Percentiles rank a stretch among this genome's conserved stretches.
Evolutionary conservation across 2,113 vertebrate species (phyloP).

Genomic region (Pluvianellus socialis): DNA sequence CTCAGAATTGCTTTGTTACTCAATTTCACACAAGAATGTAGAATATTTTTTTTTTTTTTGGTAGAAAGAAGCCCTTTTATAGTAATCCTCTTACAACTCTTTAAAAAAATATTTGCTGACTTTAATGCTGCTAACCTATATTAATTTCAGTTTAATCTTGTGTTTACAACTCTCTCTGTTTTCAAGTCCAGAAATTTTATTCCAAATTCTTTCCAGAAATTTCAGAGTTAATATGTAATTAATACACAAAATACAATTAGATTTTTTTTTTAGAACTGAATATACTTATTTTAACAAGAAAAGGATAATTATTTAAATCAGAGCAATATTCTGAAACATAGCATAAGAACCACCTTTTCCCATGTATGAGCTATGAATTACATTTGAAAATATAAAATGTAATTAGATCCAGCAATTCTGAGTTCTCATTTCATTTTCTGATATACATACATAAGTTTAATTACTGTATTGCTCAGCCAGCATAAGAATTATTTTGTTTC

Average conservation of each 20-base stretch:
- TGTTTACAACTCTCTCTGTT: background rate
- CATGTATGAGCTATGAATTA: background rate
- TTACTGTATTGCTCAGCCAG: background rate
- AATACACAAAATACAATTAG: background rate
- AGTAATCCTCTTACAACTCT: background rate
- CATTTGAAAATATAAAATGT: slow-evolving; percentile 1
- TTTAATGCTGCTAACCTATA: background rate
- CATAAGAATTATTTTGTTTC: background rate
- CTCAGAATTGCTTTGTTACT: background rate
- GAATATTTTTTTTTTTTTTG: too few species aligned
- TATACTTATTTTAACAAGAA: background rate
- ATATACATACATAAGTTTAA: background rate
- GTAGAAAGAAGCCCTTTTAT: background rate
- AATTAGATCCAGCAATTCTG: background rate
- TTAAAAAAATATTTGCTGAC: background rate
- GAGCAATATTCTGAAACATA: background rate
- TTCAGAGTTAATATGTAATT: background rate
- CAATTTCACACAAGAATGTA: background rate
- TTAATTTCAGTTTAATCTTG: background rate
- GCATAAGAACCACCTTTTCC: background rate
- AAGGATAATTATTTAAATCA: background rate
- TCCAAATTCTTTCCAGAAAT: background rate
- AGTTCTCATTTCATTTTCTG: background rate
- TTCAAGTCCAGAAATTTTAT: background rate
- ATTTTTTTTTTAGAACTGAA: background rate